These are phyloP conservation scores for Drosophila simulans DNA, from an alignment of 1,140 invertebrate genomes.

Conservation along the genomic window DNA sequence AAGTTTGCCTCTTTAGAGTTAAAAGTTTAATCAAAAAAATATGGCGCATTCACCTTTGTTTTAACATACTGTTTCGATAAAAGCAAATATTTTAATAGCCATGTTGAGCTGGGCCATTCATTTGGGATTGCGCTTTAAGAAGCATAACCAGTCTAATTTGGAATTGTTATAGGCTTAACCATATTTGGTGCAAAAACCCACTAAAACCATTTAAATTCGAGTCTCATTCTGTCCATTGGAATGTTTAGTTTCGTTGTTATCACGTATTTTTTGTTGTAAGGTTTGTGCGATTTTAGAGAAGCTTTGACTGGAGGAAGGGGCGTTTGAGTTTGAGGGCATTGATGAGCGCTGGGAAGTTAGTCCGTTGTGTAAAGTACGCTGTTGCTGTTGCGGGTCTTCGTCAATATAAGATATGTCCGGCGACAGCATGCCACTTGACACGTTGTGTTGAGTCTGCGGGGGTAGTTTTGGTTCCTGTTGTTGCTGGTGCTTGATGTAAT, in stretches of 20 bases:
- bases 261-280: conserved; percentile 45
- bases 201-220: conserved; percentile 63
- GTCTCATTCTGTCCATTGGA: conserved; percentile 69
- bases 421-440: conserved; percentile 77
- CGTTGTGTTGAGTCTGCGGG: conserved; percentile 43
- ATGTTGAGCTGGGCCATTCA: neutral
- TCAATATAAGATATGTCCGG: conserved; percentile 97
- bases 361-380: conserved; percentile 54
- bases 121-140: neutral
- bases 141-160: conserved; percentile 1
- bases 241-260: conserved; percentile 26
- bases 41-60: neutral
- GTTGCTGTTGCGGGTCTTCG: conserved; percentile 88
- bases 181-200: neutral
- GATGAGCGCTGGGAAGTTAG: conserved; percentile 40
- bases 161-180: neutral
- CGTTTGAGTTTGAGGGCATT: conserved; percentile 23
- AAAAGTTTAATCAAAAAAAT: neutral
- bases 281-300: conserved; percentile 54
- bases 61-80: neutral
- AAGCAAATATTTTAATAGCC: neutral
- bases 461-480: conserved; percentile 30
- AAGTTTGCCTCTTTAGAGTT: neutral
- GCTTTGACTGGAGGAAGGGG: conserved; percentile 26
- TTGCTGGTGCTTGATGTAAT: conserved; percentile 64